A percentile compares a stretch with the other conserved stretches of the same genome.
phyloP scores from a whole-genome alignment of 2,113 vertebrate genomes.

The Cervus canadensis region DNA sequence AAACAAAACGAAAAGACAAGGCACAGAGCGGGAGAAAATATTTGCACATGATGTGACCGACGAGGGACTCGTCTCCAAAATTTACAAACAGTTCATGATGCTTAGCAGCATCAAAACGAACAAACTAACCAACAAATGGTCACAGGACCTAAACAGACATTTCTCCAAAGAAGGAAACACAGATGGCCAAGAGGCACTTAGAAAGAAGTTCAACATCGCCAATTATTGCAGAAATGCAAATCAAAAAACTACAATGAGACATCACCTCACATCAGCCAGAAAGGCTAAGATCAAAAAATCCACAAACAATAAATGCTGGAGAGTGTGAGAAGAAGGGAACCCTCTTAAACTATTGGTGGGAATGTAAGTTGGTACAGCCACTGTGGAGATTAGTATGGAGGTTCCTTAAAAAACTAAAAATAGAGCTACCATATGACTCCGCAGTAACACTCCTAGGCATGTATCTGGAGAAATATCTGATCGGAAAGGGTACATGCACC shows the following conservation, averaged over 20 bases:
- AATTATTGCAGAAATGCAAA: neutral
- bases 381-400: neutral
- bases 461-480: neutral
- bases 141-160: neutral
- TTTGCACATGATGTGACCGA: rapidly evolving
- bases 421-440: neutral
- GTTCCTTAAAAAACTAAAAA: neutral
- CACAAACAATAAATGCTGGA: neutral
- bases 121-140: neutral
- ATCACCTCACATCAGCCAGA: neutral
- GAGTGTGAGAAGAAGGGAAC: neutral
- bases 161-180: neutral
- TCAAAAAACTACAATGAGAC: neutral
- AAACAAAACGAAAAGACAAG: neutral
- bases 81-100: neutral
- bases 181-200: neutral
- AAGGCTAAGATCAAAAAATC: neutral
- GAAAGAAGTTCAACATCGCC: neutral
- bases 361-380: neutral
- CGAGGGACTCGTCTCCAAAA: neutral
- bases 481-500: rapidly evolving
- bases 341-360: neutral
- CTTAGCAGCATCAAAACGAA: neutral
- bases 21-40: neutral
- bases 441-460: neutral